Conservation (phyloP, 2,113 vertebrate genomes). For the Toxotes chatareus region DNA sequence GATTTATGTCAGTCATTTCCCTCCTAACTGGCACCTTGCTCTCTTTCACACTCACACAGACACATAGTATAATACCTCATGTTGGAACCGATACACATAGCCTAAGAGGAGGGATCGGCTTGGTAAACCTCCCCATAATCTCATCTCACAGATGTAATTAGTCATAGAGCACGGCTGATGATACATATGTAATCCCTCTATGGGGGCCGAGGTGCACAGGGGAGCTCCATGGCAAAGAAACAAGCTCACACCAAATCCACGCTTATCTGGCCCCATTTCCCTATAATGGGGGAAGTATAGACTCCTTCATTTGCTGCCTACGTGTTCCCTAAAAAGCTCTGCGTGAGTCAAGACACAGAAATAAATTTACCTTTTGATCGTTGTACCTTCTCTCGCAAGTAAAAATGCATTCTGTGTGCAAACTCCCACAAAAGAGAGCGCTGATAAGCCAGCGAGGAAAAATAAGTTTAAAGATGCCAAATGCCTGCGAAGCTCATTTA, state of each 20-base stretch:
- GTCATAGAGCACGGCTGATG: constrained; percentile 84
- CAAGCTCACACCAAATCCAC: constrained; percentile 71
- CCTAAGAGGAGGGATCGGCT: constrained; percentile 80
- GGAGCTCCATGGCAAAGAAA: constrained; percentile 72
- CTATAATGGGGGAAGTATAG: constrained; percentile 38
- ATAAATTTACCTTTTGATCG: constrained; percentile 65
- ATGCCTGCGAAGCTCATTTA: constrained; percentile 52
- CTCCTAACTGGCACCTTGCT: constrained; percentile 63
- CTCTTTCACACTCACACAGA: constrained; percentile 64
- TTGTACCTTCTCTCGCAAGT: constrained; percentile 40
- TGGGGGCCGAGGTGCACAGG: constrained; percentile 77
- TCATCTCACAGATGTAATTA: constrained; percentile 87
- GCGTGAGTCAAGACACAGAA: constrained; percentile 70
- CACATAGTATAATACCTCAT: constrained; percentile 70
- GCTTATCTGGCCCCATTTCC: constrained; percentile 74
- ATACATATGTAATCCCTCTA: constrained; percentile 85
- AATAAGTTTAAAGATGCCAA: constrained; percentile 47
- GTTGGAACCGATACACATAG: constrained; percentile 79
- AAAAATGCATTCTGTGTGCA: constrained; percentile 32
- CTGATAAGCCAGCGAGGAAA: neutral
- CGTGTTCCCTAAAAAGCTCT: constrained; percentile 70
- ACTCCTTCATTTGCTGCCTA: constrained; percentile 60
- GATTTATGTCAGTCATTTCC: constrained; percentile 68
- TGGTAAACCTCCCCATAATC: constrained; percentile 84
- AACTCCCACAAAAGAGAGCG: constrained; percentile 33